phyloP scores from a whole-genome alignment of 2,888 invertebrate species.

The Macaria liturata region DNA sequence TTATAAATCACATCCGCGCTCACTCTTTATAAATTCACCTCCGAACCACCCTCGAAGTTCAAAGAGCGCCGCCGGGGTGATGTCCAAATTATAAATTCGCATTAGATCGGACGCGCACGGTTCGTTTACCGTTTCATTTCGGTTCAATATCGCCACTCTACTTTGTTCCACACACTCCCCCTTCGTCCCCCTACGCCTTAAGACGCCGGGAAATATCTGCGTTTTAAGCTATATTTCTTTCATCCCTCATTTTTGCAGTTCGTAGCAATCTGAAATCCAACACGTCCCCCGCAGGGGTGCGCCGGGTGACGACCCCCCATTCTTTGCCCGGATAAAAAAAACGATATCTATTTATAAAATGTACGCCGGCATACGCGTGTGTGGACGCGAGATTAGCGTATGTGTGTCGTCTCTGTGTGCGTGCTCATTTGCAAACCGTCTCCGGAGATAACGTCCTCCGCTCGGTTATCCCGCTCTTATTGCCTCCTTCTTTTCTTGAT shows the following conservation, averaged over 20 bases:
- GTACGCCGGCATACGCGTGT: slow-evolving; percentile 73
- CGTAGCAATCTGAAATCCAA: slow-evolving; percentile 84
- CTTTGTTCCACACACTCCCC: slow-evolving; percentile 83
- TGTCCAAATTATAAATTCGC: slow-evolving; percentile 84
- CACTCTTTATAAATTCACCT: slow-evolving; percentile 74
- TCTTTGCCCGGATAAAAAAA: slow-evolving; percentile 83
- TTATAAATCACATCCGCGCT: slow-evolving; percentile 74
- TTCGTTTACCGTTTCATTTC: slow-evolving; percentile 84
- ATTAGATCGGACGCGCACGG: slow-evolving; percentile 83
- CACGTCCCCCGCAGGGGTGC: slow-evolving; percentile 80
- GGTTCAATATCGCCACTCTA: slow-evolving; percentile 83
- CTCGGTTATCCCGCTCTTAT: slow-evolving; percentile 81
- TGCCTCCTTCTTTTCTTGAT: slow-evolving; percentile 80
- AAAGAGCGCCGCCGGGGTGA: slow-evolving; percentile 78
- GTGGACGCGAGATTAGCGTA: slow-evolving; percentile 70
- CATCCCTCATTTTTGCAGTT: slow-evolving; percentile 85
- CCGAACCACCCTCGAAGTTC: slow-evolving; percentile 70
- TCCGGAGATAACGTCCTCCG: slow-evolving; percentile 81
- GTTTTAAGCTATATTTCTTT: slow-evolving; percentile 85
- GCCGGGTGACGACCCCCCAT: slow-evolving; percentile 76
- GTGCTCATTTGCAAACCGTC: slow-evolving; percentile 83
- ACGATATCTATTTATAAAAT: slow-evolving; percentile 83
- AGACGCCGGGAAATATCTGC: slow-evolving; percentile 84
- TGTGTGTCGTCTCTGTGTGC: slow-evolving; percentile 63
- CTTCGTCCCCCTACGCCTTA: slow-evolving; percentile 69